Base-by-base conservation (phyloP, 2,888 invertebrate genomes). In the Dasypolia templi region DNA sequence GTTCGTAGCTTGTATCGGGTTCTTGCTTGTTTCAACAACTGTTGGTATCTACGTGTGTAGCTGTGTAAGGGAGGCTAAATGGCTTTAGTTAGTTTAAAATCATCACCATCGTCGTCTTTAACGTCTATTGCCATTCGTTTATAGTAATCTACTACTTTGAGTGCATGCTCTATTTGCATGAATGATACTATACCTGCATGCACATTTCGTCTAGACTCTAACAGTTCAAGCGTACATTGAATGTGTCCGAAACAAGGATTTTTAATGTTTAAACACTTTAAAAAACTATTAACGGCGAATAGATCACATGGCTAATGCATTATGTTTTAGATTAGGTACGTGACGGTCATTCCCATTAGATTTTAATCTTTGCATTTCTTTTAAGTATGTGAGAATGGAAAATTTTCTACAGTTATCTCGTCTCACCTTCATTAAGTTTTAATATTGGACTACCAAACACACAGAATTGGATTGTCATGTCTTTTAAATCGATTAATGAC, bases 381-480 rank as follows among this genome's bases (percentile, higher is more conserved):
- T n/a, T n/a, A n/a, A n/a, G 5, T 17, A 51, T 49, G n/a, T 75
- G 11, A 1, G 35, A 53, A 53, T n/a, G 6, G 26, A 11, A 29
- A 63, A 63, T 67, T 22, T 39, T 46, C 7, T 17, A n/a, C 0
- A n/a, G 0, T 17, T n/a, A n/a, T n/a, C n/a, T 26, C n/a, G 9
- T 59, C 42, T 61, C 46, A 53, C 63, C 42, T 69, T 64, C 61
- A 72, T 64, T 83, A 32, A 17, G 4, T 55, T 55, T 59, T 55
- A 83, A 71, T 68, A 82, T 73, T 83, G 55, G 26, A 39, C 35
- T 35, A 53, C 42, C 53, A 73, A 72, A 72, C 26, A 79, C 9
- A 26, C 26, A 49, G 26, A 71, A 76, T 83, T 71, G 67, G 58
- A 68, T 76, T 76, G 29, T 65, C 73, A 46, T 69, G 84, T 82